These are phyloP conservation scores for Neoniphon sammara DNA, from an alignment of 2,797 vertebrate species.

Conservation along the genomic window DNA sequence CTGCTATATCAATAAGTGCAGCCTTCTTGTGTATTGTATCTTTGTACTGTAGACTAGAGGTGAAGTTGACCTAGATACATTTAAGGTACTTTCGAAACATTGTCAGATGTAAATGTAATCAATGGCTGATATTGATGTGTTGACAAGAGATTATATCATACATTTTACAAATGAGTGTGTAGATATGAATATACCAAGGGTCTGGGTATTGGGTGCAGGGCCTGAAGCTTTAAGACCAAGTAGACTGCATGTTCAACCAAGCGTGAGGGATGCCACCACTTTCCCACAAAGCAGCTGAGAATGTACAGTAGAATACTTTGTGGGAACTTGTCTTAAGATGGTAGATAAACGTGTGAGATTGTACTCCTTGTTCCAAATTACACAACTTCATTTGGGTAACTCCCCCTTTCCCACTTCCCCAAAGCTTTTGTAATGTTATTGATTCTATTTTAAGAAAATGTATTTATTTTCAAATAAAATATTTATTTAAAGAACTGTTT, in stretches of 20 bases:
- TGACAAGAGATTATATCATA: conserved; percentile 70
- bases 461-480: conserved; percentile 91
- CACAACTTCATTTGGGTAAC: conserved; percentile 73
- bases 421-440: conserved; percentile 86
- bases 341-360: conserved; percentile 77
- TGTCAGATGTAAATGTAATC: conserved; percentile 75
- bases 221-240: conserved; percentile 74
- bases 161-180: conserved; percentile 61
- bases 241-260: conserved; percentile 63
- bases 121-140: conserved; percentile 75
- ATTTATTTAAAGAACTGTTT: conserved; percentile 85
- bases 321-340: conserved; percentile 72
- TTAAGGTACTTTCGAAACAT: conserved; percentile 69
- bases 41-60: conserved; percentile 79
- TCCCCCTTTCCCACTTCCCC: conserved; percentile 51
- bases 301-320: conserved; percentile 74
- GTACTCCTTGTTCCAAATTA: conserved; percentile 76
- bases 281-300: conserved; percentile 67
- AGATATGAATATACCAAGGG: conserved; percentile 49
- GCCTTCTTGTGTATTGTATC: conserved; percentile 77
- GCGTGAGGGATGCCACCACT: conserved; percentile 60
- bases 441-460: conserved; percentile 88
- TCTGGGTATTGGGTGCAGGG: conserved; percentile 43
- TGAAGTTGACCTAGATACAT: conserved; percentile 74
- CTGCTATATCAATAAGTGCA: conserved; percentile 65